Evolutionary conservation across 2,888 invertebrate genomes (phyloP).

Genomic region (Leptopterna dolabrata): DNA sequence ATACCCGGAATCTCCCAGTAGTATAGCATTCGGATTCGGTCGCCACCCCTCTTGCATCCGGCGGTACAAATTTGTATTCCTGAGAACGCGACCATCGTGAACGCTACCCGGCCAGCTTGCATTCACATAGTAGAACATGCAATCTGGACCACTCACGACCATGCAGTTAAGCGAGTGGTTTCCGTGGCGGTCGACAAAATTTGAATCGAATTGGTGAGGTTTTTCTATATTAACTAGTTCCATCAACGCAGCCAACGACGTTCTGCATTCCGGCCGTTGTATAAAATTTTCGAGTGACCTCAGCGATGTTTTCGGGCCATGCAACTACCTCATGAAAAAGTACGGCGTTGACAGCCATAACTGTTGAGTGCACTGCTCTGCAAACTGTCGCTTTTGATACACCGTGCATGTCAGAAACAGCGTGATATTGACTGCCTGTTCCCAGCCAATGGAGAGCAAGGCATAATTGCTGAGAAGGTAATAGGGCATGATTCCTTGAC

Average conservation of each 20-base stretch:
- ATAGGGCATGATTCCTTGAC: too few relatives aligned
- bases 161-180: too few relatives aligned
- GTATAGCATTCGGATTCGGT: too few relatives aligned
- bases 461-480: neutral
- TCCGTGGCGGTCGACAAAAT: neutral
- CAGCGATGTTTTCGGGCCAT: neutral
- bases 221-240: too few relatives aligned
- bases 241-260: too few relatives aligned
- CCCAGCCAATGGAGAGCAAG: conserved; percentile 1
- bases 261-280: too few relatives aligned
- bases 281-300: too few relatives aligned
- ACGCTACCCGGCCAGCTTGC: neutral
- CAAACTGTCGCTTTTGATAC: neutral
- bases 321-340: neutral
- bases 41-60: too few relatives aligned
- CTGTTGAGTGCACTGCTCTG: neutral
- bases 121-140: neutral
- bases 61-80: too few relatives aligned
- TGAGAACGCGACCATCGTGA: neutral
- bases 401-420: neutral
- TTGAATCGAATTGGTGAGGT: too few relatives aligned
- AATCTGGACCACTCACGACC: neutral
- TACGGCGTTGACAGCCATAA: neutral
- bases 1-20: too few relatives aligned
- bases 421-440: neutral